Evolutionary conservation across 2,113 vertebrate species (phyloP).

Genomic region (Sphaerodactylus townsendi): DNA sequence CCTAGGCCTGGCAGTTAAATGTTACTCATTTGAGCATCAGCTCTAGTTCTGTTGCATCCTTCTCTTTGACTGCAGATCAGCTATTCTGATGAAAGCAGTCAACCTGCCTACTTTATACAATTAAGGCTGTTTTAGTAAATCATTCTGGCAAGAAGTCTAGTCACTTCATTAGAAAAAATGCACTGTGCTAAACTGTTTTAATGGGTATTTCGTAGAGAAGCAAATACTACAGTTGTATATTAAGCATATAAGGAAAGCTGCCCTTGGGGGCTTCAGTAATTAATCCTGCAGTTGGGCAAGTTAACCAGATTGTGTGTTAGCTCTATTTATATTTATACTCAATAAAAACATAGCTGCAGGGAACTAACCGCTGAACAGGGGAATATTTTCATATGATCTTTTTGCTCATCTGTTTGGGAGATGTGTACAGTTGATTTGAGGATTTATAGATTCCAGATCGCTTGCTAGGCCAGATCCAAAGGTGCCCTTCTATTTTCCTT

Average conservation of each 20-base stretch:
- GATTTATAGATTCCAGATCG: not conserved
- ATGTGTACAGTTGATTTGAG: not conserved
- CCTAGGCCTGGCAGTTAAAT: too few species aligned
- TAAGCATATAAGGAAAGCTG: constrained; percentile 52
- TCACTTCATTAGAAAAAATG: constrained; percentile 54
- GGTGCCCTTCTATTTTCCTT: not conserved
- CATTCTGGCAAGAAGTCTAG: constrained; percentile 40
- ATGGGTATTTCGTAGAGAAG: constrained; percentile 53
- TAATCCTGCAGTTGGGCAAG: constrained; percentile 65
- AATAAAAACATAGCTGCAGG: constrained; percentile 62
- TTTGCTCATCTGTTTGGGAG: constrained; percentile 24
- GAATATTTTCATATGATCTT: not conserved
- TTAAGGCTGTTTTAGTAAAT: constrained; percentile 53
- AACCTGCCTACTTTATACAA: constrained; percentile 36
- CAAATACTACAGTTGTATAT: constrained; percentile 50
- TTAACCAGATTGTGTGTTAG: constrained; percentile 59
- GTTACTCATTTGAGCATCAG: not conserved
- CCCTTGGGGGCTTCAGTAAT: constrained; percentile 65
- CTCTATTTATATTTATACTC: constrained; percentile 61
- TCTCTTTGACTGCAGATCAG: not conserved
- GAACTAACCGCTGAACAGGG: constrained; percentile 42
- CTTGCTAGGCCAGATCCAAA: not conserved
- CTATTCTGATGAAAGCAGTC: not conserved
- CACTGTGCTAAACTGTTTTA: constrained; percentile 35
- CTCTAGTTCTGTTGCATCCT: not conserved